Conservation (phyloP, 1,140 invertebrate genomes). For the Achatina immaculata region DNA sequence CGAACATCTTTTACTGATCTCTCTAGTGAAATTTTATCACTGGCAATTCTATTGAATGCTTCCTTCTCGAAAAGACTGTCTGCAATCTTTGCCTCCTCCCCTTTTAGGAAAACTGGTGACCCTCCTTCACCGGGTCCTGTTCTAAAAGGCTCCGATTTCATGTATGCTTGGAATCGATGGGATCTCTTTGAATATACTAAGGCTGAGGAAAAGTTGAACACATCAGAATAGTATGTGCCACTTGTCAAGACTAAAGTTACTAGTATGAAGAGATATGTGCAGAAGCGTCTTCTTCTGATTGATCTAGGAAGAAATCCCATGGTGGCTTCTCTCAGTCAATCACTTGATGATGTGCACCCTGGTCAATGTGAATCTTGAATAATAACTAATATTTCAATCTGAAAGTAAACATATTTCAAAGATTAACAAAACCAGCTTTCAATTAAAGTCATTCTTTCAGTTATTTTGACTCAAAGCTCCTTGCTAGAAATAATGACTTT, state of each 20-base stretch:
- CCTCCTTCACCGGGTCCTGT: slow-evolving; percentile 65
- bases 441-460: too few species aligned
- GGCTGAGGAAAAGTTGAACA: neutral
- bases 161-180: slow-evolving; percentile 55
- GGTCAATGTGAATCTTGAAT: too few species aligned
- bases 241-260: neutral
- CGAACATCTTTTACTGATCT: slow-evolving; percentile 86
- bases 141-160: slow-evolving; percentile 45
- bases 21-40: slow-evolving; percentile 89
- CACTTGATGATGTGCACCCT: too few species aligned
- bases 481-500: too few species aligned
- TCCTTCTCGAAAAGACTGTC: slow-evolving; percentile 79
- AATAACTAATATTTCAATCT: too few species aligned
- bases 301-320: slow-evolving; percentile 21
- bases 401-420: too few species aligned
- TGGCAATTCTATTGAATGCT: slow-evolving; percentile 90
- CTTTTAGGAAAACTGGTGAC: slow-evolving; percentile 52
- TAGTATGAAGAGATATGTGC: neutral
- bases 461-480: too few species aligned
- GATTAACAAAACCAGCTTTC: too few species aligned
- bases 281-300: neutral
- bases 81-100: slow-evolving; percentile 57
- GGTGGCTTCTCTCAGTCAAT: too few species aligned
- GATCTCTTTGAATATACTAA: slow-evolving; percentile 39
- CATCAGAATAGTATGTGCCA: slow-evolving; percentile 3